These are phyloP conservation scores for Cosmopolites sordidus DNA, from an alignment of 2,888 invertebrate species.

Conservation along the genomic window DNA sequence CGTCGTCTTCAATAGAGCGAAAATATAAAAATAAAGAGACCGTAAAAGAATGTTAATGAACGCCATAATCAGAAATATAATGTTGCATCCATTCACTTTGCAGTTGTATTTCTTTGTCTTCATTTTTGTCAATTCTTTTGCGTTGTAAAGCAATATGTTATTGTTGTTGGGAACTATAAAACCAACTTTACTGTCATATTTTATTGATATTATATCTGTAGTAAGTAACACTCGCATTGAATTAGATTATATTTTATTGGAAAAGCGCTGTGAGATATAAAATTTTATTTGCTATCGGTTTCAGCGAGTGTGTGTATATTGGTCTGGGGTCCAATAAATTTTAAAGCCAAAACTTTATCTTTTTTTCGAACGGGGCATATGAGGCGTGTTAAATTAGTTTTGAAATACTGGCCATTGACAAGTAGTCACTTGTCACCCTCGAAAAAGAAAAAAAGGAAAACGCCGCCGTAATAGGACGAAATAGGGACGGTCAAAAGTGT, in stretches of 20 bases:
- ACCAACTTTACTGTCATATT: slow-evolving; percentile 37
- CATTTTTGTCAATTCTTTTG: slow-evolving; percentile 25
- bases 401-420: slow-evolving; percentile 45
- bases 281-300: slow-evolving; percentile 41
- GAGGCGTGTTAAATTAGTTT: slow-evolving; percentile 48
- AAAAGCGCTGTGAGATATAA: slow-evolving; percentile 35
- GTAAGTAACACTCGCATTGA: slow-evolving; percentile 39
- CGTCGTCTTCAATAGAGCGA: too few species aligned
- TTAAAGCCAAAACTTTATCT: slow-evolving; percentile 36
- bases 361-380: slow-evolving; percentile 31
- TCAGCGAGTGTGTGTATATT: slow-evolving; percentile 22
- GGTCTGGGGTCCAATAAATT: slow-evolving; percentile 33
- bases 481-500: slow-evolving; percentile 43
- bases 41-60: too few species aligned
- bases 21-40: too few species aligned
- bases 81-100: slow-evolving; percentile 6
- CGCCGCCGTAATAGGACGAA: slow-evolving; percentile 42
- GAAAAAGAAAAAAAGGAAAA: slow-evolving; percentile 25
- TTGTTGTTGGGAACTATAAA: slow-evolving; percentile 37
- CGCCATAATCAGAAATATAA: slow-evolving; percentile 1
- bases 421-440: slow-evolving; percentile 44
- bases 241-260: slow-evolving; percentile 38
- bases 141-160: slow-evolving; percentile 35
- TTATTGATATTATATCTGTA: slow-evolving; percentile 38
- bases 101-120: slow-evolving; percentile 18